phyloP scores from a whole-genome alignment of 2,888 invertebrate genomes.

The Diarsia mendica region DNA sequence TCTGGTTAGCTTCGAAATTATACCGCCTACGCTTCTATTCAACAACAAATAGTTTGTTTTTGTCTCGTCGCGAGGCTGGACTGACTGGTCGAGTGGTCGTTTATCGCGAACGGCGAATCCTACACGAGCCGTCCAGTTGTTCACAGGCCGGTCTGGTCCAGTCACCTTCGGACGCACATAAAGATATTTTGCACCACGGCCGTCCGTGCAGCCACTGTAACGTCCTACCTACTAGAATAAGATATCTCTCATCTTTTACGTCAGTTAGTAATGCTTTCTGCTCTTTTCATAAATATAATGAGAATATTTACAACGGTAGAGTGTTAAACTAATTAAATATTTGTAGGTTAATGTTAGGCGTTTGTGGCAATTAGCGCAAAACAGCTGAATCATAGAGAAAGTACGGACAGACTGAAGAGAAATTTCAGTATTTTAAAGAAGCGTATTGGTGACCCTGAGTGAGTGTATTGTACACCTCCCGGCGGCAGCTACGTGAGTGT shows the following conservation, averaged over 20 bases:
- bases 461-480: constrained; percentile 42
- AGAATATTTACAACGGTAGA: constrained; percentile 72
- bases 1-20: constrained; percentile 45
- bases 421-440: constrained; percentile 68
- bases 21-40: constrained; percentile 51
- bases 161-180: constrained; percentile 42
- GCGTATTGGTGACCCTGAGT: constrained; percentile 54
- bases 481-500: constrained; percentile 65
- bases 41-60: constrained; percentile 51
- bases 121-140: constrained; percentile 27
- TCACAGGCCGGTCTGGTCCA: constrained; percentile 35
- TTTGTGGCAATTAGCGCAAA: constrained; percentile 78
- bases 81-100: constrained; percentile 17
- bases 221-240: constrained; percentile 58
- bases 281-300: constrained; percentile 74
- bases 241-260: constrained; percentile 65
- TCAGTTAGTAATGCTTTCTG: constrained; percentile 76
- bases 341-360: constrained; percentile 80
- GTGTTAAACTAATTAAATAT: constrained; percentile 78
- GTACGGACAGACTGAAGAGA: constrained; percentile 74
- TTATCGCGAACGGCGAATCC: constrained; percentile 25
- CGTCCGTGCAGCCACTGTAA: constrained; percentile 48
- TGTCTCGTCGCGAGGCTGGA: constrained; percentile 19
- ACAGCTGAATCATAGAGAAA: constrained; percentile 82
- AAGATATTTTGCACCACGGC: constrained; percentile 31